phyloP scores from a whole-genome alignment of 1,140 invertebrate species.

The Drosophila ficusphila region DNA sequence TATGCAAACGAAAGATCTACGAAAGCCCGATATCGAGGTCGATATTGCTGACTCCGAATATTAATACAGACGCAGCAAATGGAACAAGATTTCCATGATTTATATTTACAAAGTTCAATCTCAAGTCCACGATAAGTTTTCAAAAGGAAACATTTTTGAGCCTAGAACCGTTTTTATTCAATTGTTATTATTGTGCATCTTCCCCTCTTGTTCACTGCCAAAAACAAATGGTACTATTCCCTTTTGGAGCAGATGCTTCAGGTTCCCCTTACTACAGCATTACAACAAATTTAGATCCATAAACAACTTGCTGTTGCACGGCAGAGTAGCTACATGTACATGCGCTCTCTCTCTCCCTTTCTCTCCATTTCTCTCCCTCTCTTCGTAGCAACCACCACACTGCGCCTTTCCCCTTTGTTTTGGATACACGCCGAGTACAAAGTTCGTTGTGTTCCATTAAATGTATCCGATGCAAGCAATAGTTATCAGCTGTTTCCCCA shows the following conservation, averaged over 20 bases:
- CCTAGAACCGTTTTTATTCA: no score
- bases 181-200: no score
- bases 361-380: neutral
- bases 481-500: neutral
- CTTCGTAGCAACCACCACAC: neutral
- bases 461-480: neutral
- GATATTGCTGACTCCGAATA: no score
- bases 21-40: neutral
- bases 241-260: neutral
- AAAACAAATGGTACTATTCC: no score
- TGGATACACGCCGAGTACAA: constrained; percentile 27
- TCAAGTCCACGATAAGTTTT: no score
- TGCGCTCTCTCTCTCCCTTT: constrained; percentile 23
- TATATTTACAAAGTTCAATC: no score
- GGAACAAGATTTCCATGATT: no score
- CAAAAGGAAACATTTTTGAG: no score
- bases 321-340: constrained; percentile 16
- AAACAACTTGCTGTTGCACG: constrained; percentile 21
- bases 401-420: neutral
- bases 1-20: neutral
- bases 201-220: neutral
- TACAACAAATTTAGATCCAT: neutral
- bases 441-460: constrained; percentile 11
- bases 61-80: no score
- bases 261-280: constrained; percentile 1